Conservation (phyloP, 2,113 vertebrate species). For the Psammodynastes pulverulentus region DNA sequence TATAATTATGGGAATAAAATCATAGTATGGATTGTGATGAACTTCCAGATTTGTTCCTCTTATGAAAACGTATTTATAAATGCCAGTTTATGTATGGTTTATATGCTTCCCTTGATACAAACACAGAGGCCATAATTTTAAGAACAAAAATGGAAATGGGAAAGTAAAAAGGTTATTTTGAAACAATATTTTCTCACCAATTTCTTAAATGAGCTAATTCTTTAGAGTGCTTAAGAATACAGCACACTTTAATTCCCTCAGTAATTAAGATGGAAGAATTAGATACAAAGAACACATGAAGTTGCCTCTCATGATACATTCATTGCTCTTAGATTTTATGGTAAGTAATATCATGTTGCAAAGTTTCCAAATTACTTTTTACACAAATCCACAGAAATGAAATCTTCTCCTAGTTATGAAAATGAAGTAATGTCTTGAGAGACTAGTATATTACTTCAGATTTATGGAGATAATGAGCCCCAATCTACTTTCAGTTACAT, state of each 20-base stretch:
- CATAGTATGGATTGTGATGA: neutral
- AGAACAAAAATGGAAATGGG: slow-evolving; percentile 39
- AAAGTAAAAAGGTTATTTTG: slow-evolving; percentile 41
- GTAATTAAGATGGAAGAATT: slow-evolving; percentile 57
- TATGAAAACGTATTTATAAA: neutral
- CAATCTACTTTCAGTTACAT: slow-evolving; percentile 42
- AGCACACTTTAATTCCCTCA: slow-evolving; percentile 65
- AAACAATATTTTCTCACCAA: slow-evolving; percentile 37
- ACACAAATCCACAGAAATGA: slow-evolving; percentile 60
- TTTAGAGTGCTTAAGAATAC: slow-evolving; percentile 45
- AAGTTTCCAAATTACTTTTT: slow-evolving; percentile 68
- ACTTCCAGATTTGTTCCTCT: neutral
- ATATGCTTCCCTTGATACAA: neutral
- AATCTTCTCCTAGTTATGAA: slow-evolving; percentile 65
- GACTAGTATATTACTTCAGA: slow-evolving; percentile 42
- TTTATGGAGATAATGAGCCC: slow-evolving; percentile 49
- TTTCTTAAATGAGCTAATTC: slow-evolving; percentile 58
- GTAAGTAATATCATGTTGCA: slow-evolving; percentile 63
- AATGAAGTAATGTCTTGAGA: slow-evolving; percentile 62
- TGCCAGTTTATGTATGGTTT: fast-evolving
- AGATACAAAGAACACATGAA: slow-evolving; percentile 36
- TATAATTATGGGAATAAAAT: neutral
- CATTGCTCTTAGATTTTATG: slow-evolving; percentile 56
- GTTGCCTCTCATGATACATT: slow-evolving; percentile 55
- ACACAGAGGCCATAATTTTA: slow-evolving; percentile 28